A percentile compares a stretch with the other conserved stretches of the same genome.
These are phyloP conservation scores for Balaeniceps rex DNA, from an alignment of 2,113 vertebrate species.

Conservation along the genomic window DNA sequence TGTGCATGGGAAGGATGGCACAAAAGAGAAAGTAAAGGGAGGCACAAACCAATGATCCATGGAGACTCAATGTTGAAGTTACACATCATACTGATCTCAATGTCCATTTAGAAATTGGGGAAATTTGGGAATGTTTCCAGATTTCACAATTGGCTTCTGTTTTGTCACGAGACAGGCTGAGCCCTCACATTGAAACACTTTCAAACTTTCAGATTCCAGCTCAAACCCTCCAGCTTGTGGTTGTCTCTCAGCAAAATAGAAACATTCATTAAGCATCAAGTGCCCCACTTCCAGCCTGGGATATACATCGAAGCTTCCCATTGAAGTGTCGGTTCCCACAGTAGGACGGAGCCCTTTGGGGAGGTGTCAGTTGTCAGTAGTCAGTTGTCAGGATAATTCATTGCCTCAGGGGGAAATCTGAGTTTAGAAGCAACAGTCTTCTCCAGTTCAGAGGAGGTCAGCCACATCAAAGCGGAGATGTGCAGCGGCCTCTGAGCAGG, in stretches of 20 bases:
- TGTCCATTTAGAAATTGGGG: not conserved
- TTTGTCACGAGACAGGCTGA: not conserved
- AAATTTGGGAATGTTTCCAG: not conserved
- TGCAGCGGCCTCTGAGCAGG: not conserved
- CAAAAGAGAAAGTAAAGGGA: not conserved
- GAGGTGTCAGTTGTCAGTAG: constrained; percentile 38
- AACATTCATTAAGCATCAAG: not conserved
- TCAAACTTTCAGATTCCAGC: not conserved
- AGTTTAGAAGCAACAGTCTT: constrained; percentile 12
- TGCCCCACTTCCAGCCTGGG: not conserved
- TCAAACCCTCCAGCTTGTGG: not conserved
- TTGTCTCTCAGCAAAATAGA: not conserved
- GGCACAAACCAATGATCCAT: not conserved
- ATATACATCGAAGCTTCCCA: not conserved
- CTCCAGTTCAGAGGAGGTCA: constrained; percentile 25
- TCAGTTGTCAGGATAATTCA: constrained; percentile 41
- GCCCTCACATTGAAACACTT: not conserved
- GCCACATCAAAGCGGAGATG: constrained; percentile 45
- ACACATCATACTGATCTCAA: not conserved
- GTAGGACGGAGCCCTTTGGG: not conserved
- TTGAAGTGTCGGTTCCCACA: constrained; percentile 9
- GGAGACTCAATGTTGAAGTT: not conserved
- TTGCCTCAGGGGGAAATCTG: not conserved
- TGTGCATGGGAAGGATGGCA: not conserved
- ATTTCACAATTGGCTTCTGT: not conserved